Percentiles rank a stretch among this genome's conserved stretches.
Evolutionary conservation across 2,797 vertebrate genomes (phyloP).

Genomic region (Presbytis comata): DNA sequence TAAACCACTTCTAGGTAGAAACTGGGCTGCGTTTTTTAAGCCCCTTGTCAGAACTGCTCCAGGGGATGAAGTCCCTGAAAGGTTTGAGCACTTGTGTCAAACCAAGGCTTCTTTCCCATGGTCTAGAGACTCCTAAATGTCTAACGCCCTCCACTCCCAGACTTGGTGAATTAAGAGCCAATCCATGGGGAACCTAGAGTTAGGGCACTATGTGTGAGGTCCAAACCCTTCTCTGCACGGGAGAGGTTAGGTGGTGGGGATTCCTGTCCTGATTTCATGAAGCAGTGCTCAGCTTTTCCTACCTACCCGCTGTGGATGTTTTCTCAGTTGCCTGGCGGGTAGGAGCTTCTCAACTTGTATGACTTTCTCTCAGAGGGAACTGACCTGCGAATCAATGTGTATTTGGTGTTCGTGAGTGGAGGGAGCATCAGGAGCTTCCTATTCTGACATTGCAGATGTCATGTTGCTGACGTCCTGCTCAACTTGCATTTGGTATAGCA

Average conservation of each 20-base stretch:
- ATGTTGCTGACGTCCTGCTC: neutral
- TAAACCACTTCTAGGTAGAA: neutral
- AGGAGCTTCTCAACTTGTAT: neutral
- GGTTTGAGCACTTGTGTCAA: neutral
- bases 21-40: neutral
- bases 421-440: neutral
- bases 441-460: neutral
- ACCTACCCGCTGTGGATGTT: neutral
- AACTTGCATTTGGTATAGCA: neutral
- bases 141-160: neutral
- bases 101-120: neutral
- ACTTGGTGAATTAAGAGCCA: neutral
- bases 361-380: neutral
- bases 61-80: neutral
- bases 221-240: neutral
- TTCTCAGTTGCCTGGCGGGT: neutral
- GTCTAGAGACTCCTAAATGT: neutral
- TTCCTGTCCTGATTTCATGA: neutral
- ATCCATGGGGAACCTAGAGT: neutral
- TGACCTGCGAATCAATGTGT: neutral
- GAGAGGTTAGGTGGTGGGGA: too few relatives aligned
- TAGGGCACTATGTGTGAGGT: neutral
- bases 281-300: neutral
- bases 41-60: neutral
- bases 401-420: neutral